Base-by-base conservation (phyloP, 2,888 invertebrate genomes). In the Drosophila paracracens region DNA sequence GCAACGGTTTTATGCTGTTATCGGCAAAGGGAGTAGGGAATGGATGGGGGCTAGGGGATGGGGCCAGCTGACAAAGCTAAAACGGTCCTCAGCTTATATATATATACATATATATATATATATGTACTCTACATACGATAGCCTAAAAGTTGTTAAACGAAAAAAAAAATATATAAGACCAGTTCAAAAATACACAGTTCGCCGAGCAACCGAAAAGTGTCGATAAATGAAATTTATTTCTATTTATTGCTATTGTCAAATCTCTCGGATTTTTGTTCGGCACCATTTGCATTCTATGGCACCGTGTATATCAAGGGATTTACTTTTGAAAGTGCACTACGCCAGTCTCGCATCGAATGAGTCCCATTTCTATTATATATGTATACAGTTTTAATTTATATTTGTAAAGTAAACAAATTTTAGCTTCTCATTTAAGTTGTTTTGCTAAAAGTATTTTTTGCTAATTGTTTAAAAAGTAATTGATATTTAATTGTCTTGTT, bases 211-310 rank as follows among this genome's bases (percentile, higher is more conserved):
- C 53, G 62, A 80, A 82, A 83, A 69, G 59, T 74, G 72, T 56
- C 58, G 57, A 60, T 70, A 88, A 88, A 82, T 77, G 70, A 78
- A 88, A 88, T 88, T 88, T 82, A 84, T 89, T 82, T 81, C 74
- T 82, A 89, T 89, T 46, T 85, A 77, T 58, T 70, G 54, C 64
- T 58, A 54, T 54, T 65, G 36, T 46, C 62, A 65, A 70, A 78
- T 70, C 74, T 64, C 53, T 53, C 8, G 79, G 67, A 66, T 78
- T 72, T 70, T 51, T 48, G 50, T 57, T 56, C 58, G 40, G 33
- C 36, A 70, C 16, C 57, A 77, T 70, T 74, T 79, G 58, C 71
- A 71, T 76, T 56, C 68, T 21, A 46, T 31, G 21, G n/a, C 58
- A 33, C 8, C 40, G 68, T 31, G 40, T 57, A 38, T 61, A 64